phyloP scores from a whole-genome alignment of 1,140 invertebrate species.

The Euwallacea fornicatus region DNA sequence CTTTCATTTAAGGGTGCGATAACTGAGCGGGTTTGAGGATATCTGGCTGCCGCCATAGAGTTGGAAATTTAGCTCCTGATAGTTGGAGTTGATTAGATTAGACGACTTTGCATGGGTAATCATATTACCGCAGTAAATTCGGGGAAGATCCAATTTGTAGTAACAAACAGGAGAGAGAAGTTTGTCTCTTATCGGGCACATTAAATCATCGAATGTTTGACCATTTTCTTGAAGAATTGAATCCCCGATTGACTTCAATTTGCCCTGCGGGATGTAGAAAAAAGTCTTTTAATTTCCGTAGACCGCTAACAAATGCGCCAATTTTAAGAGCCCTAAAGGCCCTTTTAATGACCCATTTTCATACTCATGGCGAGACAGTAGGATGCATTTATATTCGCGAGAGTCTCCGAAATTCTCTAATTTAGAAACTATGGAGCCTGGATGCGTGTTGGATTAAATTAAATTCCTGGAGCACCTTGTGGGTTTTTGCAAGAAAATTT shows the following conservation, averaged over 20 bases:
- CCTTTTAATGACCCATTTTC: constrained; percentile 16
- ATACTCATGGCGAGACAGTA: constrained; percentile 8
- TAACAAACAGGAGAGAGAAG: too few species aligned
- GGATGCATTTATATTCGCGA: constrained; percentile 13
- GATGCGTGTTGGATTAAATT: too few species aligned
- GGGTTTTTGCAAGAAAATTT: too few species aligned
- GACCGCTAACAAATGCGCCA: constrained; percentile 14
- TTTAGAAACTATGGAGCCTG: too few species aligned
- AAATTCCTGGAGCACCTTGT: too few species aligned
- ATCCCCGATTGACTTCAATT: too few species aligned
- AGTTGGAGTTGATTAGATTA: constrained; percentile 16
- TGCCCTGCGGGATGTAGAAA: too few species aligned
- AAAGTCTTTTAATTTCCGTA: not conserved
- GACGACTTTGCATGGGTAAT: constrained; percentile 5
- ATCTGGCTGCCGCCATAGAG: not conserved
- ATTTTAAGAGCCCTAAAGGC: not conserved
- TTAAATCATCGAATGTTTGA: too few species aligned
- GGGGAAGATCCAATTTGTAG: not conserved
- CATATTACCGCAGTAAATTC: not conserved
- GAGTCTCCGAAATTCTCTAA: too few species aligned
- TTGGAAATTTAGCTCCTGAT: not conserved
- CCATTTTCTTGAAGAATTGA: too few species aligned
- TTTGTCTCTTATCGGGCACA: too few species aligned
- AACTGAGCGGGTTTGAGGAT: constrained; percentile 2
- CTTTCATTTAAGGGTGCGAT: constrained; percentile 13